phyloP scores from a whole-genome alignment of 1,140 invertebrate genomes.

The Ridgeia piscesae region DNA sequence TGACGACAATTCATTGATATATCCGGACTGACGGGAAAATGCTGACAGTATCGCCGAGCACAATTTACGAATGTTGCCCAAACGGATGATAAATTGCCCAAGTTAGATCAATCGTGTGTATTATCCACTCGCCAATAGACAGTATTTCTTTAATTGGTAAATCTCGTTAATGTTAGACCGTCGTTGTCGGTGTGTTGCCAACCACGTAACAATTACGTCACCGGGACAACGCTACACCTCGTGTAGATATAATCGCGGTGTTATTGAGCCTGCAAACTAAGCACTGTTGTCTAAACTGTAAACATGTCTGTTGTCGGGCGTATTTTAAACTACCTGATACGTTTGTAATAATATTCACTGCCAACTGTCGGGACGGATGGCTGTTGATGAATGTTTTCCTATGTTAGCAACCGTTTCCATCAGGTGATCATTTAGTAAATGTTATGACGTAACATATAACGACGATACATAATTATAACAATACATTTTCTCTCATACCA shows the following conservation, averaged over 20 bases:
- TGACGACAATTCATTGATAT: too few species aligned
- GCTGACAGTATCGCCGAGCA: too few species aligned
- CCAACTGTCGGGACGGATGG: not conserved
- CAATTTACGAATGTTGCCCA: too few species aligned
- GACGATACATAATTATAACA: too few species aligned
- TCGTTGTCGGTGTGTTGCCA: not conserved
- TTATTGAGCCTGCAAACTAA: not conserved
- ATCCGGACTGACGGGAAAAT: too few species aligned
- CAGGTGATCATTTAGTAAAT: too few species aligned
- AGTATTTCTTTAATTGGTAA: not conserved
- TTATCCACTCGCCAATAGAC: not conserved
- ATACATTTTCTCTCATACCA: too few species aligned
- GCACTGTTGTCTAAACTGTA: not conserved
- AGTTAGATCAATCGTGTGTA: not conserved
- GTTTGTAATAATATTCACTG: not conserved
- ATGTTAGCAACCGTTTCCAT: too few species aligned
- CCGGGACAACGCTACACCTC: not conserved
- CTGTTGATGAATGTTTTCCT: too few species aligned
- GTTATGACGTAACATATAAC: too few species aligned
- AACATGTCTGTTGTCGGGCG: not conserved
- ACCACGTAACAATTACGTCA: not conserved
- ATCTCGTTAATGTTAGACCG: not conserved
- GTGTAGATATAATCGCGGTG: not conserved
- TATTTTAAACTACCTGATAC: not conserved
- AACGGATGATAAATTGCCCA: too few species aligned